Percentiles rank a stretch among this genome's conserved stretches.
These are phyloP conservation scores for Lypha dubia DNA, from an alignment of 2,888 invertebrate genomes.

Conservation along the genomic window DNA sequence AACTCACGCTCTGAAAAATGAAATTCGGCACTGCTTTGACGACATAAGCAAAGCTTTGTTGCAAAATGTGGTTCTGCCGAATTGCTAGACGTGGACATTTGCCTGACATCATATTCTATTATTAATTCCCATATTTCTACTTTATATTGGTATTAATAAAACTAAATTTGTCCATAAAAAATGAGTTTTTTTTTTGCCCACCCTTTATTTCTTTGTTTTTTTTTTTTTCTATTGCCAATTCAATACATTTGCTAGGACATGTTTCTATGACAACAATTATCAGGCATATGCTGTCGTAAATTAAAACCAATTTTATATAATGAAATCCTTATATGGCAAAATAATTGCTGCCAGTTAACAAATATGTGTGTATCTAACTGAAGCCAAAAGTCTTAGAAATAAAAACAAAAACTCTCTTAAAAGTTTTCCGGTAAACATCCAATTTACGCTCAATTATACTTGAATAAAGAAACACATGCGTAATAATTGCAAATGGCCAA, in stretches of 20 bases:
- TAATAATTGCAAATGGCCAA: constrained; percentile 46
- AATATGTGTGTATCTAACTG: neutral
- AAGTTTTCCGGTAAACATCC: constrained; percentile 18
- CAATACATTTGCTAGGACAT: neutral
- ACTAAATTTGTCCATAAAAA: too few relatives aligned
- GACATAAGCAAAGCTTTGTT: too few relatives aligned
- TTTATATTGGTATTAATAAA: too few relatives aligned
- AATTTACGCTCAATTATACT: constrained; percentile 47
- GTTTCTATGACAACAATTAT: constrained; percentile 28
- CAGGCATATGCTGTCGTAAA: neutral
- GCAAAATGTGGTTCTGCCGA: too few relatives aligned
- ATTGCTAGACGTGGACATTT: too few relatives aligned
- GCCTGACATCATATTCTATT: too few relatives aligned
- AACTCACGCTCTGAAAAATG: too few relatives aligned
- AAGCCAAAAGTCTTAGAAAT: neutral
- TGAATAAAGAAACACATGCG: constrained; percentile 56
- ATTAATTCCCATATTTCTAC: too few relatives aligned
- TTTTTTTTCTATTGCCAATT: neutral
- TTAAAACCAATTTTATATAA: constrained; percentile 5
- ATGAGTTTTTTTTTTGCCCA: too few relatives aligned
- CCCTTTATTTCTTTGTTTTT: too few relatives aligned
- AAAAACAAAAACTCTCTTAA: constrained; percentile 32
- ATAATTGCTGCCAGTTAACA: neutral
- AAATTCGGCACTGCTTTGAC: too few relatives aligned
- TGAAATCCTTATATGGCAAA: constrained; percentile 52